These are phyloP conservation scores for Parnassius apollo DNA, from an alignment of 2,888 invertebrate genomes.

Conservation along the genomic window DNA sequence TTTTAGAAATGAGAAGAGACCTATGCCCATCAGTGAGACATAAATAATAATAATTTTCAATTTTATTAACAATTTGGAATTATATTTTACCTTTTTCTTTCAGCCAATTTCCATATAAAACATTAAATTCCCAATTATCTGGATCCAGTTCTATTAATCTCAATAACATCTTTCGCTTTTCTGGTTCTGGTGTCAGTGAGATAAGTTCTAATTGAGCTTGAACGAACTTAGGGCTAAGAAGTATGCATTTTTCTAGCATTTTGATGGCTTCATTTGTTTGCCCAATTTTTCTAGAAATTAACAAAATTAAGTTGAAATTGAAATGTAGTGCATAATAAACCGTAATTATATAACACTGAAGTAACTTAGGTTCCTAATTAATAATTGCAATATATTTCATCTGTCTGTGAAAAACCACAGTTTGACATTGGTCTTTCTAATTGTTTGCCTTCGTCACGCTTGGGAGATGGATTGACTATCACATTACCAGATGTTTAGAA, in stretches of 20 bases:
- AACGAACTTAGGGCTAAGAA: constrained; percentile 84
- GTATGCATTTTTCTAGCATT: constrained; percentile 85
- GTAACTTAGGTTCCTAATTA: too few species aligned
- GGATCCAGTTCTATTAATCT: constrained; percentile 85
- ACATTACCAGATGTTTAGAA: too few species aligned
- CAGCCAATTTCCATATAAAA: constrained; percentile 88
- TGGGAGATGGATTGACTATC: too few species aligned
- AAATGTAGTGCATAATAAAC: too few species aligned
- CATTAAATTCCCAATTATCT: constrained; percentile 84
- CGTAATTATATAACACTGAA: too few species aligned
- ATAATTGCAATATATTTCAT: too few species aligned
- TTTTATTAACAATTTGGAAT: not conserved
- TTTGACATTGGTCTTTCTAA: too few species aligned
- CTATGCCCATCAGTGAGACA: too few species aligned
- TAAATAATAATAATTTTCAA: too few species aligned
- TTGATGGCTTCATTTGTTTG: constrained; percentile 82
- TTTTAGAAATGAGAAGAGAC: too few species aligned
- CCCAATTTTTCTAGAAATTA: constrained; percentile 82
- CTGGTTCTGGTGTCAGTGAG: constrained; percentile 78
- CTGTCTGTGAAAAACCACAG: too few species aligned
- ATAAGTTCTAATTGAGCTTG: constrained; percentile 86
- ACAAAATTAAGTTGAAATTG: constrained; percentile 13
- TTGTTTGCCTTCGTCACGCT: too few species aligned
- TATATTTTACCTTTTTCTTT: constrained; percentile 80
- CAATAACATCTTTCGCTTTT: constrained; percentile 80